Conservation (phyloP, 35 echinoderm and acorn worm species). For the Anneissia japonica region DNA sequence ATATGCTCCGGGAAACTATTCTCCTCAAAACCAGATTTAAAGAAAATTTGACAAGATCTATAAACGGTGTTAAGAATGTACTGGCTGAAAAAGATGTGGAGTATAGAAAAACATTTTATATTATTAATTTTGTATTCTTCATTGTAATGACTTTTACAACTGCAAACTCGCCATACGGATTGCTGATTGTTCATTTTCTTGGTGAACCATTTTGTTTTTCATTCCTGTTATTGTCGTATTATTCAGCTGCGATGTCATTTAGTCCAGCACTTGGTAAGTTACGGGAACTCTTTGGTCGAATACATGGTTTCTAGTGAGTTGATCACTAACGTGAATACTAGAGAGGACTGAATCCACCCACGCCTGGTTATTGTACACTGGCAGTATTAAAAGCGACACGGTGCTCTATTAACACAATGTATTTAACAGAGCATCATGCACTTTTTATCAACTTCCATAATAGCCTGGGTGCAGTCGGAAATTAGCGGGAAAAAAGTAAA, state of each 20-base stretch:
- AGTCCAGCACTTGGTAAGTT: neutral
- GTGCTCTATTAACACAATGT: too few relatives aligned
- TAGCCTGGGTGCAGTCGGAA: too few relatives aligned
- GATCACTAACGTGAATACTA: too few relatives aligned
- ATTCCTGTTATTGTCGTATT: neutral
- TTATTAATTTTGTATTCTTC: neutral
- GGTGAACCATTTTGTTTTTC: neutral
- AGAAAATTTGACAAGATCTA: neutral
- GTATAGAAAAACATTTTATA: neutral
- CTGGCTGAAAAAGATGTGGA: neutral
- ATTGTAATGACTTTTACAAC: neutral
- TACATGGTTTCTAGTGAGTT: too few relatives aligned
- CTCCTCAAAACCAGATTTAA: neutral
- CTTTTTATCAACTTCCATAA: too few relatives aligned
- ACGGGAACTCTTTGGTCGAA: too few relatives aligned
- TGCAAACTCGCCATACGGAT: neutral
- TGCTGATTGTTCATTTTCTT: neutral
- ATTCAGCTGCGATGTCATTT: neutral
- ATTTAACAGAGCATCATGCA: too few relatives aligned
- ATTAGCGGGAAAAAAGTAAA: too few relatives aligned
- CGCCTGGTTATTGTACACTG: too few relatives aligned
- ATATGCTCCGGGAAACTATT: neutral
- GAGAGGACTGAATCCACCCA: too few relatives aligned
- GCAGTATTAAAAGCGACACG: too few relatives aligned
- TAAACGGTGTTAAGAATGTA: neutral